Evolutionary conservation across 2,113 vertebrate genomes (phyloP).

Genomic region (Campylomormyrus numenius): DNA sequence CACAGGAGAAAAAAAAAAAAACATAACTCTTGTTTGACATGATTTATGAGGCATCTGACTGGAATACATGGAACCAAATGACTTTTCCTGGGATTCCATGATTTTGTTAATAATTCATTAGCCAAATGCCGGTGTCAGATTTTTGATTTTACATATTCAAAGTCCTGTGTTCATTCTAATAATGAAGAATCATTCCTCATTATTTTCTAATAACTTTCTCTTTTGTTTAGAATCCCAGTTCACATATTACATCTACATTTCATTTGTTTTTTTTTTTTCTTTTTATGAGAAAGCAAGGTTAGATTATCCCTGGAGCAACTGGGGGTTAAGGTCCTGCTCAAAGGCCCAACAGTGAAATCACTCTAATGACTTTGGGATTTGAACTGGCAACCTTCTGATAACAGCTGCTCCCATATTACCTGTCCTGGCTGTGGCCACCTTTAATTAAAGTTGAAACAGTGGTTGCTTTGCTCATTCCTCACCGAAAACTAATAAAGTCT

Average conservation of each 20-base stretch:
- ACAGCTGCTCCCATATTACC: neutral
- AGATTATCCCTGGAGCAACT: neutral
- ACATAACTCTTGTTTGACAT: neutral
- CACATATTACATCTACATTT: neutral
- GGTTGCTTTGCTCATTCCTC: neutral
- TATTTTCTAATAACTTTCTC: neutral
- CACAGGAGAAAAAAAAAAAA: neutral
- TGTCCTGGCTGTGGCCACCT: neutral
- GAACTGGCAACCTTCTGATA: neutral
- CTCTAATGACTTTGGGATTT: neutral
- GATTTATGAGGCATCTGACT: slow-evolving; percentile 10
- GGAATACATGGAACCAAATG: neutral
- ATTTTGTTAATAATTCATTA: neutral
- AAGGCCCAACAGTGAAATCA: neutral
- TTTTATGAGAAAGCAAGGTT: neutral
- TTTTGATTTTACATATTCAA: slow-evolving; percentile 1
- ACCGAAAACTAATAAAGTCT: neutral
- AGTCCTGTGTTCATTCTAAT: neutral
- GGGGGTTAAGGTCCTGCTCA: neutral
- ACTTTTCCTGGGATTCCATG: neutral
- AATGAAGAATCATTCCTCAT: neutral
- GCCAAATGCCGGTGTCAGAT: neutral
- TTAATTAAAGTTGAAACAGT: neutral
- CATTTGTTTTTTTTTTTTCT: neutral
- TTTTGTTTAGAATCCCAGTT: neutral